These are phyloP conservation scores for Varecia variegata DNA, from an alignment of 2,797 vertebrate species.

Conservation along the genomic window DNA sequence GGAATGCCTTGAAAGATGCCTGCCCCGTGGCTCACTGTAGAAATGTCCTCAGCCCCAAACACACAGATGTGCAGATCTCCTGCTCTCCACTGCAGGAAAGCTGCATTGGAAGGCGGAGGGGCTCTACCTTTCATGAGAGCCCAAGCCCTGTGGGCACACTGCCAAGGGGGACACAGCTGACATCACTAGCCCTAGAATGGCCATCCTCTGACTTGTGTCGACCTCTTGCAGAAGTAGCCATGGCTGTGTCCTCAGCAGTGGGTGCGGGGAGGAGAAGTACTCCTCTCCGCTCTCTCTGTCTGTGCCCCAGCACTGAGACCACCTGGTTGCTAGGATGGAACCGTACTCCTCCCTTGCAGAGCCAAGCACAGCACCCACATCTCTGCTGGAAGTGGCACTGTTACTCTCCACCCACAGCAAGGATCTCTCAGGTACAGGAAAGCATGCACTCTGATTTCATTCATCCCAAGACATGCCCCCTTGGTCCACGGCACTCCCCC, in stretches of 20 bases:
- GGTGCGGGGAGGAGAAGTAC: neutral
- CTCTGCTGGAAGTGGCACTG: neutral
- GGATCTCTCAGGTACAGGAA: neutral
- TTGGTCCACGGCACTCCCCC: neutral
- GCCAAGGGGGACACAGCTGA: neutral
- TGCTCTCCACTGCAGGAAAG: neutral
- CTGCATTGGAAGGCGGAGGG: neutral
- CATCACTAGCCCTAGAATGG: neutral
- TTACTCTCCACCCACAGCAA: neutral
- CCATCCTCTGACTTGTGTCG: neutral
- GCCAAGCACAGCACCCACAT: neutral
- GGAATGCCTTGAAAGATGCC: neutral
- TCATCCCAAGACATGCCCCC: neutral
- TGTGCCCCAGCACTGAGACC: neutral
- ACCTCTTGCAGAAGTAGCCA: neutral
- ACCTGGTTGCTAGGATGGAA: neutral
- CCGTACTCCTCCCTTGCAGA: neutral
- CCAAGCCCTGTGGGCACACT: neutral
- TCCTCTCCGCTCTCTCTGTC: neutral
- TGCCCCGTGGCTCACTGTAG: neutral
- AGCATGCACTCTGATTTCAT: neutral
- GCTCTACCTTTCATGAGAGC: neutral
- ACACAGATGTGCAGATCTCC: neutral
- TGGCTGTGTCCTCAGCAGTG: neutral
- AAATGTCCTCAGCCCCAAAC: neutral